Percentiles rank a stretch among this genome's conserved stretches.
Evolutionary conservation across 2,113 vertebrate species (phyloP).

Genomic region (Eptesicus fuscus): DNA sequence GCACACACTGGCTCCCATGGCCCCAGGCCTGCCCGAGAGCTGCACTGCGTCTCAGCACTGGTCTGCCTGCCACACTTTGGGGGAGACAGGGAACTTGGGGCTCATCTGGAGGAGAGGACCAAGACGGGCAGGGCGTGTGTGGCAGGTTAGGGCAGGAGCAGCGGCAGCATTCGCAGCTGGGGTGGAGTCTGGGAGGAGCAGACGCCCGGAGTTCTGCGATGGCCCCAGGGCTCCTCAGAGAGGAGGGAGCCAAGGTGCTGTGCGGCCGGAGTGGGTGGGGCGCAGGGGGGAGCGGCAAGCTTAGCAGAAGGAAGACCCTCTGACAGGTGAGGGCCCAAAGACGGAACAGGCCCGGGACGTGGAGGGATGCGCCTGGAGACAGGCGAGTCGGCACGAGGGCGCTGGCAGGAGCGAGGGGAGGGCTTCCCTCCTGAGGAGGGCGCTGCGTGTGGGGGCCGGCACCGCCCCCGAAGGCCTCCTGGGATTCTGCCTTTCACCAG

Average conservation of each 20-base stretch:
- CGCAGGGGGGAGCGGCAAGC: too few relatives aligned
- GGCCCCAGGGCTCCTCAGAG: not conserved
- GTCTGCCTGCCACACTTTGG: not conserved
- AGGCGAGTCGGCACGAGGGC: not conserved
- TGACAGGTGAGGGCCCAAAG: not conserved
- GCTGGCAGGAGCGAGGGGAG: not conserved
- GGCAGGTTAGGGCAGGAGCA: not conserved
- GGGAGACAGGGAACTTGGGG: not conserved
- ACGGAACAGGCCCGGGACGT: not conserved
- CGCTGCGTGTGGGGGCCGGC: not conserved
- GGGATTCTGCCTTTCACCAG: not conserved
- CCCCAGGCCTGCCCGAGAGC: rapidly evolving
- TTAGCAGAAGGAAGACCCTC: not conserved
- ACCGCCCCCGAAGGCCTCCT: not conserved
- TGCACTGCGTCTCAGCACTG: not conserved
- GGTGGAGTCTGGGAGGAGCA: not conserved
- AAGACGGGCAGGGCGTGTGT: not conserved
- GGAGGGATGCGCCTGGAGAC: not conserved
- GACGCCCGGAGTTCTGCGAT: not conserved
- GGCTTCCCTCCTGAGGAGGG: not conserved
- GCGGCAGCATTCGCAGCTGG: not conserved
- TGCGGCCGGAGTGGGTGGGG: not conserved
- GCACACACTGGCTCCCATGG: rapidly evolving
- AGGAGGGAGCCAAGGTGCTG: not conserved
- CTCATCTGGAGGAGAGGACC: not conserved